These are phyloP conservation scores for Alethe castanea DNA, from an alignment of 2,113 vertebrate genomes.

Conservation along the genomic window DNA sequence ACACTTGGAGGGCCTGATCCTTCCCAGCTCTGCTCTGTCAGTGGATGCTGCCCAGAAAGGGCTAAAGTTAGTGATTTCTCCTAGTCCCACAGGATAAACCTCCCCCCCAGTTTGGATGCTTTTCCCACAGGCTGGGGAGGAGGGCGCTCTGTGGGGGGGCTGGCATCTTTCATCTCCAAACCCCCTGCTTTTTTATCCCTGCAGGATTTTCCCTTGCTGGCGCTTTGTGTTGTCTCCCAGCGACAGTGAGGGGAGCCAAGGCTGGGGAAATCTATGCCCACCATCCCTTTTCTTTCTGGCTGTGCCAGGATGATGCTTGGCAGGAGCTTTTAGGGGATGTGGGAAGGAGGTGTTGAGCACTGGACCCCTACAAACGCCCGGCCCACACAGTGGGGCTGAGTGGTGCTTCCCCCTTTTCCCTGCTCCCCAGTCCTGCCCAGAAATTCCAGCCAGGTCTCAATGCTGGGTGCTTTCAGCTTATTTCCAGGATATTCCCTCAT, in stretches of 20 bases:
- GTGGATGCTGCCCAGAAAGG: fast-evolving
- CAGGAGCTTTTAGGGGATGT: neutral
- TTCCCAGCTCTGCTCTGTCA: neutral
- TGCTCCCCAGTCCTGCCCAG: neutral
- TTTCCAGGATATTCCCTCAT: neutral
- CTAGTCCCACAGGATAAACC: neutral
- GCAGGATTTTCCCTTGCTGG: neutral
- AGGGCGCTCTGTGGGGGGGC: neutral
- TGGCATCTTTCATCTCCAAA: neutral
- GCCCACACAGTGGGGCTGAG: neutral
- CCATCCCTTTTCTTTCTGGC: neutral
- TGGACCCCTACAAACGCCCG: neutral
- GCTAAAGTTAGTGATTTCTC: neutral
- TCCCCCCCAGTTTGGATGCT: neutral
- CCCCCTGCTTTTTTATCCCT: neutral
- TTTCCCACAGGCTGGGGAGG: neutral
- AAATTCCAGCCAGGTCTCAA: neutral
- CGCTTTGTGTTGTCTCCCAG: neutral
- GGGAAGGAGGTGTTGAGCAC: neutral
- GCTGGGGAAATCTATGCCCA: neutral
- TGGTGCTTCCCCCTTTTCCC: neutral
- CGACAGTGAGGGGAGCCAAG: neutral
- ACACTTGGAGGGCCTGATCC: neutral
- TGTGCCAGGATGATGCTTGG: neutral
- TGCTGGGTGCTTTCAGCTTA: fast-evolving